Evolutionary conservation across 2,113 vertebrate genomes (phyloP), one percentile per base, ranked within the genome.

Genomic region (Archilochus colubris): DNA sequence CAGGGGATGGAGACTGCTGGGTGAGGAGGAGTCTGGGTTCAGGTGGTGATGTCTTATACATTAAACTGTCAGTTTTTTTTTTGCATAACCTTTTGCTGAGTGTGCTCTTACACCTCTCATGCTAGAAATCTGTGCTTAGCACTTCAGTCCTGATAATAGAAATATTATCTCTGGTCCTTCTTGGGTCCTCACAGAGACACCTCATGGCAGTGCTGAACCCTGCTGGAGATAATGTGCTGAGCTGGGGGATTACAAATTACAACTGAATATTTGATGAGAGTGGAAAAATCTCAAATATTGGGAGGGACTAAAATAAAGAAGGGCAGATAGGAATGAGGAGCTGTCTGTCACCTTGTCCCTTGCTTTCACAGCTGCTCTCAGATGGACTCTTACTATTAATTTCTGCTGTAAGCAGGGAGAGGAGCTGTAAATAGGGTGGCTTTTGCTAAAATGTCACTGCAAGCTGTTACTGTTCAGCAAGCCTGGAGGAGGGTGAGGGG

Each of bases 391-490:
- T 20, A 17, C 31, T 55, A 68, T 79, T 84, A 80, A 74, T 93
- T 96, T 62, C 82, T 86, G 38, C 36, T 91, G 92, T 23, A 72
- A 72, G 58, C 76, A 76, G 31, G 30, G n/a, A 76, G 87, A 92
- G 82, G 82, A 82, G 89, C 76, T 44, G 70, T 4, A 14, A 70
- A 90, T 84, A 91, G 57, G 0, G 4, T 86, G 80, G 89, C 91
- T 93, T 94, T 88, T 90, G 85, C 85, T 94, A 27, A 93, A 96
- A 90, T 96, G 88, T 95, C 95, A 95, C 12, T 48, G 78, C 64
- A 53, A 90, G 89, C 91, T 80, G 95, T 70, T 88, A 11, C 16
- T 84, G 19, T 82, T 61, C 70, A 91, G 69, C 73, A 33, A 88
- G 70, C 23, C 27, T 46, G 40, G 59, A 73, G 76, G 36, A 83